Evolutionary conservation across 2,797 vertebrate species (phyloP), one percentile per base, ranked within the genome.

Genomic region (Rhynchonycteris naso): DNA sequence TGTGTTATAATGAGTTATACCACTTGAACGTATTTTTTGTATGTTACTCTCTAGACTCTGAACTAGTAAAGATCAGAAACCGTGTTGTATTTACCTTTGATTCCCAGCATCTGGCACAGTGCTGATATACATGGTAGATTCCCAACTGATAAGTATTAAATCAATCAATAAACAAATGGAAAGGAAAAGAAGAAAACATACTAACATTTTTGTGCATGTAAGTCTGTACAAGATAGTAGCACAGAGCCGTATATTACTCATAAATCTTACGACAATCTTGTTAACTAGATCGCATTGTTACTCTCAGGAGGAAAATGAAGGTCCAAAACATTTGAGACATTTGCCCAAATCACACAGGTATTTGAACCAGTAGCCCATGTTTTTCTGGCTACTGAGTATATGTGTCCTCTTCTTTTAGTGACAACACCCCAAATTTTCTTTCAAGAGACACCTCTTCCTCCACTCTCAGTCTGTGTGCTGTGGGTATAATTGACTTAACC

Each of bases 11-110:
- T 26, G 35, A 54, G 18, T 76, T 24, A 54, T 5, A 21, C 15
- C 21, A n/a, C 26, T 52, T 75, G n/a, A 35, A 33, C 30, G 4
- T 12, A 56, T 74, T 54, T 30, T 7, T 61, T 47, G 4, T 83
- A 59, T 54, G 38, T 47, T 71, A 28, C 12, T 38, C 26, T 47
- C 71, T 47, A 58, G 78, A 66, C 28, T 63, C 80, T 92, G 76
- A 96, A 35, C 81, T 92, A 65, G 38, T 43, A 30, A 81, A 93
- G 56, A 79, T 89, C 79, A 82, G 43, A 90, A 85, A 78, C 30
- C n/a, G 7, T 65, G 43, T 59, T 74, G 33, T 65, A 52, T 65
- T 50, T 28, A 65, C 28, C 81, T 85, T 81, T 90, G 78, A 61
- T 52, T 76, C 59, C 54, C 52, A 92, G 52, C 56, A 54, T 65